Evolutionary conservation across 1,140 invertebrate genomes (phyloP).

Genomic region (Archivesica marissinica): DNA sequence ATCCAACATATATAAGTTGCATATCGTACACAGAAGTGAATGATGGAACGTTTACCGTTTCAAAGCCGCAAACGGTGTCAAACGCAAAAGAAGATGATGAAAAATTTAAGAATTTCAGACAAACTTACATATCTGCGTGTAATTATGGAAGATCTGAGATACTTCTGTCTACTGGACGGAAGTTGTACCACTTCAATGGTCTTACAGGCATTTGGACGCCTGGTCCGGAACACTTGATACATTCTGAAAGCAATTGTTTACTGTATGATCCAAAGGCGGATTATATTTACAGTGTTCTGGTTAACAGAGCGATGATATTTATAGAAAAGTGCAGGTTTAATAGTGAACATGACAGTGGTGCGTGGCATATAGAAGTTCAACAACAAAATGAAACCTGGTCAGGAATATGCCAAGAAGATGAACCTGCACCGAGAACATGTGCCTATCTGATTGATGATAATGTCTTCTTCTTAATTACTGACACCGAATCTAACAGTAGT

Average conservation of each 20-base stretch:
- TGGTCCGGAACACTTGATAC: neutral
- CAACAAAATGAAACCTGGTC: neutral
- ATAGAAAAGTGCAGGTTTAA: neutral
- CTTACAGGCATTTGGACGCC: neutral
- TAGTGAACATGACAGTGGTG: neutral
- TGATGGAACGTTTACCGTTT: neutral
- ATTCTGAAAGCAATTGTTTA: neutral
- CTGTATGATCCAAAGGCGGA: neutral
- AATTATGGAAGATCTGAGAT: neutral
- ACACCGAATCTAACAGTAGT: neutral
- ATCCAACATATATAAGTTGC: neutral
- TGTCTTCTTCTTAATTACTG: neutral
- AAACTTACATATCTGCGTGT: neutral
- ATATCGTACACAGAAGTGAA: neutral
- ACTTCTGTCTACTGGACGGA: neutral
- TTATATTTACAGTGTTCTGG: conserved; percentile 13
- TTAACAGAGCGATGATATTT: neutral
- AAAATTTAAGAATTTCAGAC: neutral
- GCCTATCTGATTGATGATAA: neutral
- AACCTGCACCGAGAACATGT: neutral
- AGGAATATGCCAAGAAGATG: neutral
- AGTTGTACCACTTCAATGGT: conserved; percentile 1
- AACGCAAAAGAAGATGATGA: neutral
- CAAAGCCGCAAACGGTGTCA: neutral
- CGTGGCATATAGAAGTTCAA: neutral